phyloP scores from a whole-genome alignment of 2,888 invertebrate species.

The Steromphala cineraria region DNA sequence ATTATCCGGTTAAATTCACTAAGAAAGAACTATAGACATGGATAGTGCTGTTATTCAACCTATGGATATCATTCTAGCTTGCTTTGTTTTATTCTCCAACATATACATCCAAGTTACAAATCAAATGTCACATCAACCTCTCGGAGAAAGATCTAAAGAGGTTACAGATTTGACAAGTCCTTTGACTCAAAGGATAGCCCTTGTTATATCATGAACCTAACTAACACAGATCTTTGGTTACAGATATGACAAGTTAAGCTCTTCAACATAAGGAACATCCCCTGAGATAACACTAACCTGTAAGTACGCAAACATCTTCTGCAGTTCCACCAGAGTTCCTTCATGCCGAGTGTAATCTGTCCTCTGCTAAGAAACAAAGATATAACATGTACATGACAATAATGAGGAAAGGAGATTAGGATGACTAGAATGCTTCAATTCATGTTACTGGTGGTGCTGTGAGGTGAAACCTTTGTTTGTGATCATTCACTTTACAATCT shows the following conservation, averaged over 20 bases:
- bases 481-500: too few species aligned
- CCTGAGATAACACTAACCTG: conserved; percentile 77
- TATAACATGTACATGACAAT: too few species aligned
- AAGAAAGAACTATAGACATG: too few species aligned
- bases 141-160: not conserved
- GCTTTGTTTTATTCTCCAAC: too few species aligned
- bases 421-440: too few species aligned
- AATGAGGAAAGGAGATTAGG: too few species aligned
- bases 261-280: not conserved
- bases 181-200: not conserved
- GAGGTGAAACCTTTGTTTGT: too few species aligned
- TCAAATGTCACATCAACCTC: not conserved
- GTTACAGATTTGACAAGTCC: too few species aligned
- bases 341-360: conserved; percentile 85
- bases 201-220: conserved; percentile 77
- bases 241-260: too few species aligned
- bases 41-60: not conserved
- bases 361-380: conserved; percentile 74
- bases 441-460: too few species aligned
- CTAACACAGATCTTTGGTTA: too few species aligned
- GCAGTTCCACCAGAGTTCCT: conserved; percentile 88
- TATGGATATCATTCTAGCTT: not conserved
- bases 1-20: not conserved
- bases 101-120: not conserved
- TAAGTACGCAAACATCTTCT: conserved; percentile 96